phyloP scores from a whole-genome alignment of 2,888 invertebrate genomes.

The Cryptus armator region DNA sequence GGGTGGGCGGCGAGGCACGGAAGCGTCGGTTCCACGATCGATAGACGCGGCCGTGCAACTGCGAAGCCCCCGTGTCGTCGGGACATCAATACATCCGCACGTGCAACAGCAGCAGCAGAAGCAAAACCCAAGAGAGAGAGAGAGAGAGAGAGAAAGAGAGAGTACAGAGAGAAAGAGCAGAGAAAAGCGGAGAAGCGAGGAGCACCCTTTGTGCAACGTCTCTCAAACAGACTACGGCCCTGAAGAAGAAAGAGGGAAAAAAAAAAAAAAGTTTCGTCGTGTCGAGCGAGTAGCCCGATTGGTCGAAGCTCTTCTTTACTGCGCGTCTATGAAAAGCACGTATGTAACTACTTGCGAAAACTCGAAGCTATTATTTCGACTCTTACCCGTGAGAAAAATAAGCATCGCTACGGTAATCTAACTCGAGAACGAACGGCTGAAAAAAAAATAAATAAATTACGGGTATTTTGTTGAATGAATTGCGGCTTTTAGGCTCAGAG shows the following conservation, averaged over 20 bases:
- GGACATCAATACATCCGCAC: conserved; percentile 80
- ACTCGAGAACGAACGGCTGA: no score
- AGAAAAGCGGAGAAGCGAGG: conserved; percentile 1
- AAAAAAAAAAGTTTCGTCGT: conserved; percentile 45
- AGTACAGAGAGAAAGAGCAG: neutral
- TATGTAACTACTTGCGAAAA: conserved; percentile 33
- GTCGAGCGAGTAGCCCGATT: conserved; percentile 53
- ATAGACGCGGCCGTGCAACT: conserved; percentile 82
- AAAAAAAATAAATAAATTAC: no score
- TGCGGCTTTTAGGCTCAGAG: no score
- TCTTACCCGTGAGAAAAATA: no score
- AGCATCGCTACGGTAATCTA: no score
- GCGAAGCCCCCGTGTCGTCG: conserved; percentile 78
- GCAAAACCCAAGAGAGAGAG: conserved; percentile 9
- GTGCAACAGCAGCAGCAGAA: conserved; percentile 72
- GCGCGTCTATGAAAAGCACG: conserved; percentile 6
- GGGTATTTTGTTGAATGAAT: no score
- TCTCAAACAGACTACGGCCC: conserved; percentile 56
- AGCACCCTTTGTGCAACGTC: conserved; percentile 71
- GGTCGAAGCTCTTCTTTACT: conserved; percentile 45
- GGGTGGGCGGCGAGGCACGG: conserved; percentile 71
- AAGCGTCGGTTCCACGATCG: conserved; percentile 82
- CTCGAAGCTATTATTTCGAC: neutral
- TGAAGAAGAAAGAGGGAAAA: conserved; percentile 60
- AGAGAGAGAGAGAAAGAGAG: neutral